Conservation (phyloP, 2,888 invertebrate species). For the Pandemis corylana region DNA sequence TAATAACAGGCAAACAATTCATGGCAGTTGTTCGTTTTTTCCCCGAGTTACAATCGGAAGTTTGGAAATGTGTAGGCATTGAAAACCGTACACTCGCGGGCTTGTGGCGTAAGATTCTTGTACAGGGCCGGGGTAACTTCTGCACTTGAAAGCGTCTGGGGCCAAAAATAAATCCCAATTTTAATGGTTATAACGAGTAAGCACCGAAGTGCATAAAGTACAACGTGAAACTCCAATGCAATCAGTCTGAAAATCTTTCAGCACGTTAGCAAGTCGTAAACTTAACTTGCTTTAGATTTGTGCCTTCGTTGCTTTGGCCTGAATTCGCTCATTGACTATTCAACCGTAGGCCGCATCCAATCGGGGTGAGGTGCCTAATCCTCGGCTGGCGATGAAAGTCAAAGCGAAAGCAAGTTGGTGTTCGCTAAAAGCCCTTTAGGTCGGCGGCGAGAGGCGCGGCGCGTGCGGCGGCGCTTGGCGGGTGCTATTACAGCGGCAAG, state of each 20-base stretch:
- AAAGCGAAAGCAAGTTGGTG: constrained; percentile 74
- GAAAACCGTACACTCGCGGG: constrained; percentile 58
- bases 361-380: constrained; percentile 67
- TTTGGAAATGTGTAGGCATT: constrained; percentile 60
- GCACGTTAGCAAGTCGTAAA: constrained; percentile 34
- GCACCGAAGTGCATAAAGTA: too few relatives aligned
- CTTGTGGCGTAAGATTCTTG: constrained; percentile 18
- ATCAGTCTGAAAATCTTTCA: constrained; percentile 30
- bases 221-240: background rate
- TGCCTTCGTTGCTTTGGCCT: constrained; percentile 58
- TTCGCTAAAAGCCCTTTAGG: constrained; percentile 77
- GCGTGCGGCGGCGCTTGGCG: constrained; percentile 39
- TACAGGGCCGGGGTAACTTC: constrained; percentile 47
- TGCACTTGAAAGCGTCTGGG: constrained; percentile 58
- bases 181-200: too few relatives aligned
- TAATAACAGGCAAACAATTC: constrained; percentile 68
- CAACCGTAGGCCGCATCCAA: constrained; percentile 70
- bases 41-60: constrained; percentile 55
- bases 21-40: constrained; percentile 61
- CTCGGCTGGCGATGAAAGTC: constrained; percentile 67
- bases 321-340: constrained; percentile 73
- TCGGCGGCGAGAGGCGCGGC: constrained; percentile 58
- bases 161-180: constrained; percentile 50
- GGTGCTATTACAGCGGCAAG: constrained; percentile 67
- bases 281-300: constrained; percentile 53